Evolutionary conservation across 2,888 invertebrate genomes (phyloP).

Genomic region (Tetanocera ferruginea): DNA sequence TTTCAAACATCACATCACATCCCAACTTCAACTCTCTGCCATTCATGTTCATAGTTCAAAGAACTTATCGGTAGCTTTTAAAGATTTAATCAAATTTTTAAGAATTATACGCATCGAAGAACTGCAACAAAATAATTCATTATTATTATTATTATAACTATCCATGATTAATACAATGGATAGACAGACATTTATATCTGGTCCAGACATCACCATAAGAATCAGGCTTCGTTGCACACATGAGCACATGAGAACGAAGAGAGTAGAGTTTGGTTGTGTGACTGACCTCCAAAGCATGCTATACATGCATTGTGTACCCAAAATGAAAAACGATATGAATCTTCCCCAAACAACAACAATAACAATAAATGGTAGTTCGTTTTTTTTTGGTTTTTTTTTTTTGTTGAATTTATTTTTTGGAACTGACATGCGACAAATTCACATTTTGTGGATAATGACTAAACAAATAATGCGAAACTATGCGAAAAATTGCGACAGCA

Average conservation of each 20-base stretch:
- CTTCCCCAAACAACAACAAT: conserved; percentile 23
- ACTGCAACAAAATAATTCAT: conserved; percentile 26
- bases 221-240: conserved; percentile 13
- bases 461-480: conserved; percentile 44
- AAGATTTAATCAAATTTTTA: conserved; percentile 1
- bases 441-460: conserved; percentile 33
- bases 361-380: conserved; percentile 19
- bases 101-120: conserved; percentile 27
- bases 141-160: conserved; percentile 9
- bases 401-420: conserved; percentile 19
- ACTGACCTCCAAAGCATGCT: not conserved
- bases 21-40: no score
- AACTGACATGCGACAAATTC: conserved; percentile 35
- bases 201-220: conserved; percentile 27
- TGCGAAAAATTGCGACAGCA: conserved; percentile 41
- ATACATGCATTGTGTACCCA: not conserved
- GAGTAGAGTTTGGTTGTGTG: not conserved
- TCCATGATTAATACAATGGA: conserved; percentile 14
- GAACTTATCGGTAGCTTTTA: no score
- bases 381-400: conserved; percentile 13
- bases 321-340: not conserved
- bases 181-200: conserved; percentile 29
- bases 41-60: no score
- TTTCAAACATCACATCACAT: no score
- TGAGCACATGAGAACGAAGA: conserved; percentile 30